These are phyloP conservation scores for Macquaria ambigua DNA, from an alignment of 2,113 vertebrate species.

Conservation along the genomic window DNA sequence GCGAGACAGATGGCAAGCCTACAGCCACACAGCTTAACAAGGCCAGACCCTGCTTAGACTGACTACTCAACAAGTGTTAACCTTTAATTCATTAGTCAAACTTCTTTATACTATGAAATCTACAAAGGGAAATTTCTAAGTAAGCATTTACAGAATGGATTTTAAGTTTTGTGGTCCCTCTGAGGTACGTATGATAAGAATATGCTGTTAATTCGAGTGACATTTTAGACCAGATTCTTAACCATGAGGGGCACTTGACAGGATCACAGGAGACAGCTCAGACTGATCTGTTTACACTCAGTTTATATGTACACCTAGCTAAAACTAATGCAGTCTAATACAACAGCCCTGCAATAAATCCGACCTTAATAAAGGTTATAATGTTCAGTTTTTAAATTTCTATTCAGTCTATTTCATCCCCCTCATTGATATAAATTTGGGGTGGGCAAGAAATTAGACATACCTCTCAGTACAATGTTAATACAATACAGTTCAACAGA, in stretches of 20 bases:
- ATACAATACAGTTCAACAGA: neutral
- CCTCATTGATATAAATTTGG: neutral
- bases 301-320: neutral
- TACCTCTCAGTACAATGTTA: neutral
- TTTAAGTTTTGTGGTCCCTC: neutral
- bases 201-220: neutral
- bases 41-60: slow-evolving; percentile 33
- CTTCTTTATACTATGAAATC: neutral
- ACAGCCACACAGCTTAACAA: slow-evolving; percentile 41
- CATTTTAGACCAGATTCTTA: neutral
- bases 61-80: slow-evolving; percentile 33
- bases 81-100: slow-evolving; percentile 39
- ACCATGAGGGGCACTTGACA: neutral
- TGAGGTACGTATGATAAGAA: neutral
- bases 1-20: slow-evolving; percentile 69
- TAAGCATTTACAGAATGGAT: neutral
- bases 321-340: neutral
- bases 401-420: neutral
- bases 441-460: neutral
- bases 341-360: neutral
- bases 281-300: neutral
- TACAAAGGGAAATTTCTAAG: neutral
- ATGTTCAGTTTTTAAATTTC: neutral
- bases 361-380: neutral
- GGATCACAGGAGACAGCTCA: neutral